Base-by-base conservation (phyloP, 2,113 vertebrate species). In the Toxotes chatareus region DNA sequence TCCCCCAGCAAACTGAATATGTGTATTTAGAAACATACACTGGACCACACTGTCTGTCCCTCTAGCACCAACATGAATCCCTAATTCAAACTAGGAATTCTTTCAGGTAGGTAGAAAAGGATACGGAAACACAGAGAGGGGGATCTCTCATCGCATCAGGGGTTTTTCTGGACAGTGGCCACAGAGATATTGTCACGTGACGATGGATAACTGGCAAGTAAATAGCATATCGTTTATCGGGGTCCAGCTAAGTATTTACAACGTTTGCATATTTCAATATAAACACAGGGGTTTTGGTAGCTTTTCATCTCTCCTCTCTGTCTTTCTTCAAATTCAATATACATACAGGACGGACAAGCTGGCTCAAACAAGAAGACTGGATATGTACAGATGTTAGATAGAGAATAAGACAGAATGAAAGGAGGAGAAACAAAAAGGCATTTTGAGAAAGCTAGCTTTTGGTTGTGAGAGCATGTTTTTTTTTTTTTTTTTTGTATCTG, bases 61-160 rank as follows among this genome's bases (percentile, higher is more conserved):
- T 86, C 81, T 66, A 74, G 74, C 83, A 86, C 89, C 89, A 92
- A 89, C 85, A 91, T 66, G 84, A 82, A 86, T 84, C 80, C 70
- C 44, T 94, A 91, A 94, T 94, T 94, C 86, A 91, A 93, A 89
- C 65, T 91, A 93, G 89, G 78, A 92, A 92, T 88, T 89, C 86
- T 65, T 83, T 82, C 81, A 62, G 75, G 82, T 79, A 86, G 89
- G 87, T 88, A 88, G 85, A 87, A 53, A 57, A 57, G n/a, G 61
- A 92, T 44, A 74, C 34, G 63, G 80, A 84, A 90, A 85, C 78
- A 84, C 81, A 79, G 55, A 88, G 82, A 91, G 74, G 73, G 78
- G 82, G 89, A 92, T 91, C 88, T 90, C 78, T 94, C 88, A 74
- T 82, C 89, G 31, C 69, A 60, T 82, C 67, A 65, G 78, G 70